Conservation (phyloP, 2,888 invertebrate genomes). For the Axea sp. region DNA sequence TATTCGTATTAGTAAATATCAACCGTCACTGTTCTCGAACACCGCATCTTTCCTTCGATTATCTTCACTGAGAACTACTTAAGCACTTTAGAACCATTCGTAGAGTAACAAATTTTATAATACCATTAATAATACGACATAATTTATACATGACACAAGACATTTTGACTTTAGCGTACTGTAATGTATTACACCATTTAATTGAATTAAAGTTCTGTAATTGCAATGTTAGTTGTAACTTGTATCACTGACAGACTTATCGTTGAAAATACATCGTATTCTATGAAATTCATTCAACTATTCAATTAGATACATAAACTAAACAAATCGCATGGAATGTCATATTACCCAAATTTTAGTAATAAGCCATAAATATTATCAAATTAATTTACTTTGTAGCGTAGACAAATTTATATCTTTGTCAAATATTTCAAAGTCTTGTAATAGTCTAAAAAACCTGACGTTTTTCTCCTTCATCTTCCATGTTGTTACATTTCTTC, state of each 20-base stretch:
- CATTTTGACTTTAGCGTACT: conserved; percentile 35
- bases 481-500: too few relatives aligned
- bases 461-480: too few relatives aligned
- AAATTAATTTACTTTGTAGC: too few relatives aligned
- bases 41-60: too few relatives aligned
- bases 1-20: too few relatives aligned
- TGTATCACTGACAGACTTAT: conserved; percentile 29
- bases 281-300: conserved; percentile 29
- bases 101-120: conserved; percentile 45
- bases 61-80: too few relatives aligned
- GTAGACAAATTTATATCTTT: too few relatives aligned
- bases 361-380: too few relatives aligned
- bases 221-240: conserved; percentile 33
- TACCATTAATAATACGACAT: conserved; percentile 38
- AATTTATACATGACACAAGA: conserved; percentile 23
- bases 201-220: conserved; percentile 46
- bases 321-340: conserved; percentile 7
- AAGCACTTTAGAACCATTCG: conserved; percentile 22
- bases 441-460: too few relatives aligned
- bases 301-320: conserved; percentile 21
- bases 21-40: too few relatives aligned
- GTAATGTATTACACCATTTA: conserved; percentile 41
- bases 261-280: conserved; percentile 7
- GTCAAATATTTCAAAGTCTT: too few relatives aligned
- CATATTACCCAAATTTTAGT: too few relatives aligned